Base-by-base conservation (phyloP, 1,140 invertebrate genomes). In the Bradysia coprophila region DNA sequence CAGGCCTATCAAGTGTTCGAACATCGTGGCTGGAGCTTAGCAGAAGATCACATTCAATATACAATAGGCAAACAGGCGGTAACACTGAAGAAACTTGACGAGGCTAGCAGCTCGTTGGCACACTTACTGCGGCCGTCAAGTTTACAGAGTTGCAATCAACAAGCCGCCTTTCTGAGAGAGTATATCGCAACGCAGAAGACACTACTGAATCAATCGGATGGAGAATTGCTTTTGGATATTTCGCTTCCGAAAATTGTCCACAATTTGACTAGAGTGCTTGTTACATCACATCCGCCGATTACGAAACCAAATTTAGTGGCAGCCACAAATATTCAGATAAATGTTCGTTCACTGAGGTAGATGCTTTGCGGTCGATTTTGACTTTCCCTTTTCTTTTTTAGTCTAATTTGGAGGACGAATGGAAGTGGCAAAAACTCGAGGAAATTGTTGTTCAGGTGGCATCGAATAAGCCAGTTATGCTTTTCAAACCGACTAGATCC, bases 1-100 rank as follows among this genome's bases (percentile, higher is more conserved):
- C 88, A 93, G 65, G 90, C 91, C 18, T 78, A 86, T 64, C 86
- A 93, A 67, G 81, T 84, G 51, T 61, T 51, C 60, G 67, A 73
- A 48, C 71, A 71, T 37, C 80, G 79, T 52, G 76, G 79, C 2
- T 96, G 91, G 91, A 78, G 78, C 41, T 69, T 94, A 43, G 84
- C 91, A 6, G 84, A 89, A 64, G 90, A 96, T 70, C 90, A 95
- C 63, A 92, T 96, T 50, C 79, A 92, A 59, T 92, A 88, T 57
- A 92, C 87, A 9, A 80, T 94, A 51, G 90, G 89, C 3, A 75
- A 86, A 46, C 81, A 92, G 57, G 86, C 86, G 16, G 75, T 79
- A 47, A 77, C 79, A 51, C 65, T 94, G 38, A 81, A 83, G 55
- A 71, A 76, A 53, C 62, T 79, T 43, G 65, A 73, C 45, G 79